These are phyloP conservation scores for Dasypus novemcinctus DNA, from an alignment of 2,113 vertebrate species.

Conservation along the genomic window DNA sequence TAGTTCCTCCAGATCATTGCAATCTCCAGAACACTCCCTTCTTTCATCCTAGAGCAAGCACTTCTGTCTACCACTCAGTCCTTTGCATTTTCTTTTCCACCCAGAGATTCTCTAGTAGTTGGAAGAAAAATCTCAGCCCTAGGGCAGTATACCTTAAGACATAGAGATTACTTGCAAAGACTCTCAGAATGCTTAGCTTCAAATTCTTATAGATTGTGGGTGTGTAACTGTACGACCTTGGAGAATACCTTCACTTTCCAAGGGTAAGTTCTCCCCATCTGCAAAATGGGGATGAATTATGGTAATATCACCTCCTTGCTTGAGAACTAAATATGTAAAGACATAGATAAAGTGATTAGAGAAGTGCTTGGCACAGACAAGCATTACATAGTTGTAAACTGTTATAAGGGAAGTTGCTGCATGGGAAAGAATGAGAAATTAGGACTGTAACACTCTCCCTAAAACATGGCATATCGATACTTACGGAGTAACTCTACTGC, in stretches of 20 bases:
- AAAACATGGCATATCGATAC: not conserved
- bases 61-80: not conserved
- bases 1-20: not conserved
- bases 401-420: not conserved
- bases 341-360: not conserved
- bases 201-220: not conserved
- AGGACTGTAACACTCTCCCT: not conserved
- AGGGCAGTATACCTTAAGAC: not conserved
- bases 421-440: constrained; percentile 27
- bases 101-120: not conserved
- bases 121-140: not conserved
- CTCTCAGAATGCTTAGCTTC: not conserved
- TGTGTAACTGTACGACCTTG: not conserved
- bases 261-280: not conserved
- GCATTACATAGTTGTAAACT: not conserved
- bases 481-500: not conserved
- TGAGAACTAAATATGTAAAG: not conserved
- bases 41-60: not conserved
- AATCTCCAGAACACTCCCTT: not conserved
- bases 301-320: not conserved
- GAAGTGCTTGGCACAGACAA: not conserved
- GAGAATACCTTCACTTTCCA: not conserved
- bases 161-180: not conserved
- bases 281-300: not conserved
- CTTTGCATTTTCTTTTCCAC: not conserved